phyloP scores from a whole-genome alignment of 2,888 invertebrate genomes.

The Caenorhabditis zanzibari region DNA sequence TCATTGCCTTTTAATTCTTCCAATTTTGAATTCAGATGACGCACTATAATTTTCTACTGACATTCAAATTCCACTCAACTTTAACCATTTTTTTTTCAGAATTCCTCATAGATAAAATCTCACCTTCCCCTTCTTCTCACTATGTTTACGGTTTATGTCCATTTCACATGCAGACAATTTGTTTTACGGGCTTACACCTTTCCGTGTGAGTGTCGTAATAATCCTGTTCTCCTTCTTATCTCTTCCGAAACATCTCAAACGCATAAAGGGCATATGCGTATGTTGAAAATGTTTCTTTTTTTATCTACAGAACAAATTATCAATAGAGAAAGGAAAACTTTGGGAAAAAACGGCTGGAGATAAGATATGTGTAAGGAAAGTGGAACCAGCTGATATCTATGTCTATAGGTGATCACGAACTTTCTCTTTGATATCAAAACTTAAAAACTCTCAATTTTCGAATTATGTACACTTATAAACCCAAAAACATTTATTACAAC shows the following conservation, averaged over 20 bases:
- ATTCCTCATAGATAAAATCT: background rate
- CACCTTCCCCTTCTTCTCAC: background rate
- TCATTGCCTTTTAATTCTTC: too few species aligned
- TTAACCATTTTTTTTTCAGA: too few species aligned
- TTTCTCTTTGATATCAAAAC: background rate
- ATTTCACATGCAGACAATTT: background rate
- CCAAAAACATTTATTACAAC: too few species aligned
- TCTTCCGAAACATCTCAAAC: conserved; percentile 22
- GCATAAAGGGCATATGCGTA: conserved; percentile 11
- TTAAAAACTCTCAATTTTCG: too few species aligned
- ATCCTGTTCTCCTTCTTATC: conserved; percentile 21
- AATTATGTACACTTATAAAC: too few species aligned
- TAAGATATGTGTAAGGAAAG: background rate
- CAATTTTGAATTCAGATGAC: too few species aligned
- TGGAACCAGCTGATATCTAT: conserved; percentile 7
- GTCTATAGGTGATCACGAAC: background rate
- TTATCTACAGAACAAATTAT: too few species aligned
- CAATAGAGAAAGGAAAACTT: too few species aligned
- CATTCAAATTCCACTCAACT: too few species aligned
- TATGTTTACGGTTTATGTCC: background rate
- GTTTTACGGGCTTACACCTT: conserved; percentile 10
- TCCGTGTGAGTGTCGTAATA: background rate
- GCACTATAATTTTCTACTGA: too few species aligned
- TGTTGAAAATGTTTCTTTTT: background rate
- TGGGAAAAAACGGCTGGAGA: too few species aligned